These are phyloP conservation scores for Porites cylindrica DNA, from an alignment of 92 coral and sea anemone species.

Conservation along the genomic window DNA sequence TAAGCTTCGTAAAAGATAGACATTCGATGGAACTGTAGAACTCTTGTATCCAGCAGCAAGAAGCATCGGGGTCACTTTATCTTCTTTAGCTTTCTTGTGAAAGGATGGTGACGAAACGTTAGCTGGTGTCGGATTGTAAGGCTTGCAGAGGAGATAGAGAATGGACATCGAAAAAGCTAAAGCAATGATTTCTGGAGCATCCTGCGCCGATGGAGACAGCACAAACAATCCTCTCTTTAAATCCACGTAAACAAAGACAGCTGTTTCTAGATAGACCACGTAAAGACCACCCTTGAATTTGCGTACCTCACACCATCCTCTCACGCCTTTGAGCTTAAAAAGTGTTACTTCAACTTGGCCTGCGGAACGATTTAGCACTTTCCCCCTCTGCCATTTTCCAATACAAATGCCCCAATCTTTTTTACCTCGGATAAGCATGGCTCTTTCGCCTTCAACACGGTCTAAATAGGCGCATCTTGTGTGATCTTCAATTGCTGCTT, in stretches of 20 bases:
- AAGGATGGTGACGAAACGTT: slow-evolving; percentile 47
- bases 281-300: slow-evolving; percentile 42
- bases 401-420: slow-evolving; percentile 64
- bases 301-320: slow-evolving; percentile 59
- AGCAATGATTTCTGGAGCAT: slow-evolving; percentile 59
- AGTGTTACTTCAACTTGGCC: slow-evolving; percentile 17
- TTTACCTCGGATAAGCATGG: slow-evolving; percentile 61
- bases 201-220: slow-evolving; percentile 27
- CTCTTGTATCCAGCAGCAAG: slow-evolving; percentile 64
- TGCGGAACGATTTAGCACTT: neutral
- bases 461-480: slow-evolving; percentile 22
- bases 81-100: slow-evolving; percentile 13
- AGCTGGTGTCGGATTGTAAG: slow-evolving; percentile 35
- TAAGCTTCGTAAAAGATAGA: neutral
- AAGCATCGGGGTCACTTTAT: slow-evolving; percentile 27
- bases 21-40: slow-evolving; percentile 60
- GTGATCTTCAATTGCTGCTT: slow-evolving; percentile 23
- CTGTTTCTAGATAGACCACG: slow-evolving; percentile 23
- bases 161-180: slow-evolving; percentile 54
- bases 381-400: slow-evolving; percentile 52
- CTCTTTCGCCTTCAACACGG: slow-evolving; percentile 58
- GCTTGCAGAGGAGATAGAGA: slow-evolving; percentile 68
- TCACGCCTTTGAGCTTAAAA: neutral
- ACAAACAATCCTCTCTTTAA: slow-evolving; percentile 34
- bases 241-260: slow-evolving; percentile 25